Evolutionary conservation across 2,113 vertebrate species (phyloP).

Genomic region (Aix galericulata): DNA sequence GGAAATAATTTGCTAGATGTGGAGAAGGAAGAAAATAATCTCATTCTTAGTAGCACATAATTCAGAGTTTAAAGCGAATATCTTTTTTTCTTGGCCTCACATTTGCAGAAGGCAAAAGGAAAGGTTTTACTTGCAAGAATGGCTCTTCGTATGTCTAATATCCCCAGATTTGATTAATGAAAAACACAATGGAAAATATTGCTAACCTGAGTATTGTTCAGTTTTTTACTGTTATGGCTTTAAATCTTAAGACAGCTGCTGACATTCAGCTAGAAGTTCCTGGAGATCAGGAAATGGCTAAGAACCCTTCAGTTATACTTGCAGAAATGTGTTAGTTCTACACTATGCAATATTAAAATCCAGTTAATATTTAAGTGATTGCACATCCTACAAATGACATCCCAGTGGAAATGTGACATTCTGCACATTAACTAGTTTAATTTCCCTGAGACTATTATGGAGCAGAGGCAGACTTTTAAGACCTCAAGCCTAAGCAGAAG

Average conservation of each 20-base stretch:
- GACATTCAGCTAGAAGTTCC: background rate
- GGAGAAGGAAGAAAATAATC: background rate
- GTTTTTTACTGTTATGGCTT: background rate
- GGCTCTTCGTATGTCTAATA: background rate
- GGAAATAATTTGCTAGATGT: background rate
- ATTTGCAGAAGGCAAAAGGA: background rate
- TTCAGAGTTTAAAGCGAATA: background rate
- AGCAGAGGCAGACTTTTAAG: background rate
- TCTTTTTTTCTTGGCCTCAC: background rate
- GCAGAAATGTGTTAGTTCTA: background rate
- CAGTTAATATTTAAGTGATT: background rate
- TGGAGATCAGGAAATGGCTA: background rate
- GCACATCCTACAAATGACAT: background rate
- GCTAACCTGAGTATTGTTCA: background rate
- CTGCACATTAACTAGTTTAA: background rate
- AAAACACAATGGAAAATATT: background rate
- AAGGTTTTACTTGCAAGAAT: background rate
- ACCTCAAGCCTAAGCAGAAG: background rate
- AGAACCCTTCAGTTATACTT: background rate
- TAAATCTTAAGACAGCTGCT: background rate
- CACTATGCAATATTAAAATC: background rate
- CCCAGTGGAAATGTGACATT: background rate
- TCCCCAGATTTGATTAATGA: background rate
- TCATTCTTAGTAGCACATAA: background rate
- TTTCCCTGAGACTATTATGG: background rate